These are phyloP conservation scores for Penaeus japonicus DNA, from an alignment of 1,140 invertebrate genomes.

Conservation along the genomic window DNA sequence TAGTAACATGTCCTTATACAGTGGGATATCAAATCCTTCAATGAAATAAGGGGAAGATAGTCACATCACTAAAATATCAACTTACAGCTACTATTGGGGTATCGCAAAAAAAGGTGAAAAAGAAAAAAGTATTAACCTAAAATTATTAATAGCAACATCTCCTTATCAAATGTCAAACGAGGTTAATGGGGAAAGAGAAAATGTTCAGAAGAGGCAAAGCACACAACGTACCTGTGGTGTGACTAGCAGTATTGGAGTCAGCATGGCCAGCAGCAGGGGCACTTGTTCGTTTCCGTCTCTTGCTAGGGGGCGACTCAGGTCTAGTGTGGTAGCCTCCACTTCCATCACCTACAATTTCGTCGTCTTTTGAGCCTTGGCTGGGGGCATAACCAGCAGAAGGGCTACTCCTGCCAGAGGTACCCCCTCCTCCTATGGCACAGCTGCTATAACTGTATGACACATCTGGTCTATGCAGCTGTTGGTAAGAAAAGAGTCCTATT, in stretches of 20 bases:
- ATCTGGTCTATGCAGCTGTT: conserved; percentile 40
- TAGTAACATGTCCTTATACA: no score
- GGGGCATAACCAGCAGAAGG: conserved; percentile 53
- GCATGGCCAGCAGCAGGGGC: conserved; percentile 49
- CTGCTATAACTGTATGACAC: conserved; percentile 52
- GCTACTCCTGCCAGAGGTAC: conserved; percentile 47
- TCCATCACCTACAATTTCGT: conserved; percentile 44
- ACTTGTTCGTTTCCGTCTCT: conserved; percentile 52
- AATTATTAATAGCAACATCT: no score
- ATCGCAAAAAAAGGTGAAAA: no score
- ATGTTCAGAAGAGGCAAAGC: no score
- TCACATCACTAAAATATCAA: no score
- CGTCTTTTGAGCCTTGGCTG: conserved; percentile 52
- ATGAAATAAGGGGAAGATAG: no score
- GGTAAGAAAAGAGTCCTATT: not conserved
- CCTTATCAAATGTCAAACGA: no score
- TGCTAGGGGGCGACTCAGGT: conserved; percentile 38
- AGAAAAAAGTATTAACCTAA: no score
- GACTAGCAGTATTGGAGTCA: conserved; percentile 48
- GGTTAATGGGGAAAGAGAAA: no score
- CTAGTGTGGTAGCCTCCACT: conserved; percentile 40
- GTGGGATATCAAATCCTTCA: no score
- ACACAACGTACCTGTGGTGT: conserved; percentile 32
- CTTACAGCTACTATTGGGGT: no score
- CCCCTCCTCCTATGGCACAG: conserved; percentile 15